Base-by-base conservation (phyloP, 2,113 vertebrate genomes). In the Elaphurus davidianus region DNA sequence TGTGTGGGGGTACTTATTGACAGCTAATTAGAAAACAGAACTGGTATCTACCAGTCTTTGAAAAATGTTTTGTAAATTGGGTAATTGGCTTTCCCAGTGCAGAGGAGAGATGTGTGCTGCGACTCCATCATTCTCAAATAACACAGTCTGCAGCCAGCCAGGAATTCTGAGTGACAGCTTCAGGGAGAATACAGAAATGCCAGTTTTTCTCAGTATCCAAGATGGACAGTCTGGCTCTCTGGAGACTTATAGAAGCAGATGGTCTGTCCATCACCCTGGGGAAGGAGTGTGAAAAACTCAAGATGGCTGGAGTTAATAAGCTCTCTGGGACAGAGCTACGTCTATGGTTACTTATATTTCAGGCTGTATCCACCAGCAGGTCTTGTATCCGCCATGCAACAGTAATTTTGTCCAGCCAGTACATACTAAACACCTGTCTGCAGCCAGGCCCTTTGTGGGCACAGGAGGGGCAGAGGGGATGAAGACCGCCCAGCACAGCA, bases 21-120 rank as follows among this genome's bases (percentile, higher is more conserved):
- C 97, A 98, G 96, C 89, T 98, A 96, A 98, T 98, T 98, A 98
- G 93, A 94, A 71, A 57, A 94, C 59, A 87, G 91, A 88, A 90
- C 97, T 95, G 96, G 97, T 98, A 78, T 94, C 93, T 96, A 86
- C 74, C 79, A 27, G 76, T 84, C 98, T 96, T 93, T 95, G 91
- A 79, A 93, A 98, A 97, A 97, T 95, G 96, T 96, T 96, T 95
- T 96, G 97, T 97, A 94, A 97, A 96, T 91, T 60, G 84, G 82
- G 91, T 98, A 98, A 98, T 97, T 98, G 97, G 79, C 91, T 97
- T 96, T 92, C 71, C 40, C 55, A 0, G 62, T 14, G 21, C 87
- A 91, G 94, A 82, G 86, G 55, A 90, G 94, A 96, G 91, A 55
- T 40, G 54, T 21, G 87, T 36, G 90, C 55, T 7, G 3, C 0